Conservation (phyloP, 2,888 invertebrate genomes). For the Dryobotodes eremita region DNA sequence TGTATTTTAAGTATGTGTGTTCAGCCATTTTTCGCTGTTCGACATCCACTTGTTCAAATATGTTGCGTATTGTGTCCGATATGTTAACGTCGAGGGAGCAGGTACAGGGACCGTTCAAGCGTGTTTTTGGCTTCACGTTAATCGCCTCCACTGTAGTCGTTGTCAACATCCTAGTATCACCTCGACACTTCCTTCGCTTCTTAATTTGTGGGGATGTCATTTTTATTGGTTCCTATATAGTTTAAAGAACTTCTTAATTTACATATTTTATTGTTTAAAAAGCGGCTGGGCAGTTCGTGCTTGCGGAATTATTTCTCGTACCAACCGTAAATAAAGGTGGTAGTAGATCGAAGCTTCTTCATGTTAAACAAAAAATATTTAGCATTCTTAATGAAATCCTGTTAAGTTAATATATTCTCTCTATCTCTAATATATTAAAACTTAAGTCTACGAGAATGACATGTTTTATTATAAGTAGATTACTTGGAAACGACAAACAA, state of each 20-base stretch:
- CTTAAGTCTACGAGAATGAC: not conserved
- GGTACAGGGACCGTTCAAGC: slow-evolving; percentile 82
- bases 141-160: slow-evolving; percentile 85
- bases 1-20: slow-evolving; percentile 83
- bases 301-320: not conserved
- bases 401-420: not conserved
- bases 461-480: not conserved
- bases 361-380: not conserved
- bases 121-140: slow-evolving; percentile 80
- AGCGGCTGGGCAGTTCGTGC: not conserved
- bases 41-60: slow-evolving; percentile 86
- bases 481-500: not conserved
- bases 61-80: slow-evolving; percentile 86
- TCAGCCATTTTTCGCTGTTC: slow-evolving; percentile 85
- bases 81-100: slow-evolving; percentile 84
- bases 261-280: not conserved
- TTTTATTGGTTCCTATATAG: slow-evolving; percentile 78
- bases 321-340: not conserved
- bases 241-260: not conserved
- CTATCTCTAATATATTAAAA: not conserved
- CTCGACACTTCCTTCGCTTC: slow-evolving; percentile 71
- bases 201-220: slow-evolving; percentile 72
- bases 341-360: no score
- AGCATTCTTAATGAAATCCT: not conserved
- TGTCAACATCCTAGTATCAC: slow-evolving; percentile 77